phyloP scores from a whole-genome alignment of 2,113 vertebrate genomes.

The Planiliza haematocheilus region DNA sequence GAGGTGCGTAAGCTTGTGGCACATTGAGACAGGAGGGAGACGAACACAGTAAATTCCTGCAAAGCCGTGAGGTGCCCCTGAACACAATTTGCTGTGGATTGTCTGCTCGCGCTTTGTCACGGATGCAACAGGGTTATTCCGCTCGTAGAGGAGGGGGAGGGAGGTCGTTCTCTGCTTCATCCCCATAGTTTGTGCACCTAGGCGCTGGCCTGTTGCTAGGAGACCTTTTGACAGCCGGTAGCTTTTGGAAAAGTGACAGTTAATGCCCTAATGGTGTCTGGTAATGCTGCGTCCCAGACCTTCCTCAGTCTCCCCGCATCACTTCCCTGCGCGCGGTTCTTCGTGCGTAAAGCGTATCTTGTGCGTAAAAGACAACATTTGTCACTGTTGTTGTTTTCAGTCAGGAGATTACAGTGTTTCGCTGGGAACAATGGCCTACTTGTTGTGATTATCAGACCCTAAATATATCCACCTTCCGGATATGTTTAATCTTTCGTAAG shows the following conservation, averaged over 20 bases:
- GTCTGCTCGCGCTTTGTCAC: constrained; percentile 26
- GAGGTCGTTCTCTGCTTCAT: constrained; percentile 34
- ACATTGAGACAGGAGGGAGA: constrained; percentile 17
- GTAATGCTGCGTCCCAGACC: constrained; percentile 62
- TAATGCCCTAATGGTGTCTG: constrained; percentile 62
- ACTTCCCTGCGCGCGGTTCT: neutral
- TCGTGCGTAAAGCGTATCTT: constrained; percentile 40
- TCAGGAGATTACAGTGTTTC: constrained; percentile 66
- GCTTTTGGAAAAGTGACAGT: constrained; percentile 75
- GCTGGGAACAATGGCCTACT: constrained; percentile 65
- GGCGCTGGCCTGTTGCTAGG: constrained; percentile 85
- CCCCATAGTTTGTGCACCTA: constrained; percentile 60
- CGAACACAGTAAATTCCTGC: constrained; percentile 29
- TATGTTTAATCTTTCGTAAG: constrained; percentile 29
- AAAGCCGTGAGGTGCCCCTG: constrained; percentile 33
- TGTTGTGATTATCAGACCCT: constrained; percentile 64
- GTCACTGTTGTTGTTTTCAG: constrained; percentile 41
- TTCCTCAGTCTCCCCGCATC: neutral
- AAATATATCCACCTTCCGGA: constrained; percentile 39
- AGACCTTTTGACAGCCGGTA: constrained; percentile 79
- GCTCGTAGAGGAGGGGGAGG: constrained; percentile 3
- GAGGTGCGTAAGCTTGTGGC: constrained; percentile 75
- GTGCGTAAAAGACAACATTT: constrained; percentile 54
- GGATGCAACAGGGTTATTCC: constrained; percentile 66
- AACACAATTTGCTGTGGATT: constrained; percentile 8